Conservation (phyloP, 2,113 vertebrate species). For the Anarhynchus alexandrinus region DNA sequence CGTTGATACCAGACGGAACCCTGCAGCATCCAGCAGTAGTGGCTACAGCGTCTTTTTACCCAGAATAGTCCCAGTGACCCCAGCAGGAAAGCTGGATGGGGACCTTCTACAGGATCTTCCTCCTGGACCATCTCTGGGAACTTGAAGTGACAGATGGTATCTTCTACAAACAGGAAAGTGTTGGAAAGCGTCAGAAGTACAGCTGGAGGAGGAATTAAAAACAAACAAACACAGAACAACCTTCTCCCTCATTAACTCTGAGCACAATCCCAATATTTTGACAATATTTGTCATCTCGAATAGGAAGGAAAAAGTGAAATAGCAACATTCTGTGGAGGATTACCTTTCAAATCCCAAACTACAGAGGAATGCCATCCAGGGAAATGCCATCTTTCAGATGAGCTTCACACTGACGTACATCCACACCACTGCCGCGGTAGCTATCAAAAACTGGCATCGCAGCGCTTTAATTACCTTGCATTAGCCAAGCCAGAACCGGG, state of each 20-base stretch:
- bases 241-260: background rate
- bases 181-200: background rate
- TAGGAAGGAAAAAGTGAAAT: background rate
- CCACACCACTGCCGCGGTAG: background rate
- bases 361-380: background rate
- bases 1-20: background rate
- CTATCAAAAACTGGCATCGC: background rate
- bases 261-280: background rate
- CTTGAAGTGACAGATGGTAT: background rate
- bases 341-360: background rate
- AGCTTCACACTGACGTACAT: background rate
- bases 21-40: background rate
- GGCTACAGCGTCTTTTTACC: accelerated
- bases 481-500: background rate
- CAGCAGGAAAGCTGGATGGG: background rate
- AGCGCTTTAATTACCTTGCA: background rate
- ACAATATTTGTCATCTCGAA: background rate
- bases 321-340: background rate
- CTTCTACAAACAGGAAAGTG: background rate
- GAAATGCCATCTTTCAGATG: background rate
- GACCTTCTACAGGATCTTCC: background rate
- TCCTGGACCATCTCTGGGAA: background rate
- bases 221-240: background rate
- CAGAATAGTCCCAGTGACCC: background rate
- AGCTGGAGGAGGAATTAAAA: background rate